These are phyloP conservation scores for Parauchenoglanis punctatus DNA, from an alignment of 2,797 vertebrate species.

Conservation along the genomic window DNA sequence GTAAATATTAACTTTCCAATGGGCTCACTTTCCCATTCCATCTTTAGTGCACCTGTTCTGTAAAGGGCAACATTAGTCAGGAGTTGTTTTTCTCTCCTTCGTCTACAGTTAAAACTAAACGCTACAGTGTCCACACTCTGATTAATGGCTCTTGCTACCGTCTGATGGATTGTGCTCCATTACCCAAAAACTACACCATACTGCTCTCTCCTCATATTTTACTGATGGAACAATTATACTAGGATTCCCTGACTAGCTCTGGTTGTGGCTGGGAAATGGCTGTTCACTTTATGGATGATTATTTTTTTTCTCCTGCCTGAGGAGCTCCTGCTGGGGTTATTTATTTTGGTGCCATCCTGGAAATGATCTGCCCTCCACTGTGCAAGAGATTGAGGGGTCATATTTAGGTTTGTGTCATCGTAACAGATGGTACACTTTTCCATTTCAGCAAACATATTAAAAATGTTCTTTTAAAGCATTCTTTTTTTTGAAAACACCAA, in stretches of 20 bases:
- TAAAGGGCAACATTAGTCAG: not conserved
- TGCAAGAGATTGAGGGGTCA: constrained; percentile 28
- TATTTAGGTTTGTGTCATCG: not conserved
- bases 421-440: constrained; percentile 20
- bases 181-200: constrained; percentile 2
- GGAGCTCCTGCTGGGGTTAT: constrained; percentile 1
- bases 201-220: not conserved
- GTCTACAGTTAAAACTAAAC: not conserved
- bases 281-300: constrained; percentile 33
- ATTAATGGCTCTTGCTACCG: constrained; percentile 22
- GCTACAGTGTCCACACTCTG: constrained; percentile 2
- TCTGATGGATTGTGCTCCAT: constrained; percentile 28
- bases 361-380: constrained; percentile 31
- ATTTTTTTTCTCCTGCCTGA: constrained; percentile 33
- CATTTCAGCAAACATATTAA: constrained; percentile 22
- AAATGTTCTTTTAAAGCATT: not conserved
- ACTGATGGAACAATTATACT: constrained; percentile 6
- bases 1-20: constrained; percentile 40
- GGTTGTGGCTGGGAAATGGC: constrained; percentile 9
- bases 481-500: not conserved
- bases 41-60: not conserved
- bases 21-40: not conserved
- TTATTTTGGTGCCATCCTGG: constrained; percentile 30
- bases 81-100: not conserved
- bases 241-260: constrained; percentile 18